Percentiles rank a stretch among this genome's conserved stretches.
Conservation (phyloP, 2,113 vertebrate species). For the Apodemus sylvaticus region DNA sequence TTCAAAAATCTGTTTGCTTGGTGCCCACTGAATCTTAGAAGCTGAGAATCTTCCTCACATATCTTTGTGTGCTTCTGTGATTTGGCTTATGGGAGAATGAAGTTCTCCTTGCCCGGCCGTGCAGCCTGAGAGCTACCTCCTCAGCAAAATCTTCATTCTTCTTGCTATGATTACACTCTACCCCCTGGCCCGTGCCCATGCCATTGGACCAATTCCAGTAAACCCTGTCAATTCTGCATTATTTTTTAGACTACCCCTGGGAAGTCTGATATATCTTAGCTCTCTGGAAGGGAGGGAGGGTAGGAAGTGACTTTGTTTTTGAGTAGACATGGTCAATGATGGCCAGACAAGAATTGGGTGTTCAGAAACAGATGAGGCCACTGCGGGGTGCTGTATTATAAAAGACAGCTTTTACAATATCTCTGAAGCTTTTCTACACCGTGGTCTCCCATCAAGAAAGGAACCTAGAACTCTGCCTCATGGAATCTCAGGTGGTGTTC, state of each 20-base stretch:
- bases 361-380: background rate
- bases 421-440: background rate
- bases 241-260: background rate
- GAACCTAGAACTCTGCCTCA: background rate
- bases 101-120: background rate
- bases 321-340: background rate
- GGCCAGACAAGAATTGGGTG: background rate
- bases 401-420: background rate
- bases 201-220: background rate
- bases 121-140: background rate
- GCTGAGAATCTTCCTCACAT: background rate
- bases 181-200: background rate
- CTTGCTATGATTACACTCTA: background rate
- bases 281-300: background rate
- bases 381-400: background rate
- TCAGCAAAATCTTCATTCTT: conserved; percentile 2
- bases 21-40: background rate
- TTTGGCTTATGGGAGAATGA: conserved; percentile 13
- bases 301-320: background rate
- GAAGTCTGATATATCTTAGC: background rate
- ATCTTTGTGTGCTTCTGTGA: background rate
- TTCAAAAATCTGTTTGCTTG: conserved; percentile 5
- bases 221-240: background rate
- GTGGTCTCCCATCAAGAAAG: background rate
- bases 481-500: background rate